Evolutionary conservation across 1,140 invertebrate genomes (phyloP).

Genomic region (Panonychus citri): DNA sequence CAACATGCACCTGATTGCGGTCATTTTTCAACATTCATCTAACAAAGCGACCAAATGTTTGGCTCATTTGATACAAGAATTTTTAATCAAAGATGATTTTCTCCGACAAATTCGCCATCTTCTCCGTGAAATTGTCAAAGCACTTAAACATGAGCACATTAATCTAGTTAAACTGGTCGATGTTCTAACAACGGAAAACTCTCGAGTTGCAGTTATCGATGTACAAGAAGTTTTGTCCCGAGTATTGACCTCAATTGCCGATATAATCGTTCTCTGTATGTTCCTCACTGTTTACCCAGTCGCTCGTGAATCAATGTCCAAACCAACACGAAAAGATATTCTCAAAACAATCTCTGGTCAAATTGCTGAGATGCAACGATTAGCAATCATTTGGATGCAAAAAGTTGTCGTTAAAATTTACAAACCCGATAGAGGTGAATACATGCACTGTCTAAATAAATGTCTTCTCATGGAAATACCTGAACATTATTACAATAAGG

Average conservation of each 20-base stretch:
- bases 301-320: constrained; percentile 39
- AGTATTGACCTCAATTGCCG: constrained; percentile 53
- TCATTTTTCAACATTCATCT: constrained; percentile 49
- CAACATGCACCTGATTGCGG: constrained; percentile 64
- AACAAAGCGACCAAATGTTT: constrained; percentile 24
- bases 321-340: constrained; percentile 13
- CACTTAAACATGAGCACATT: constrained; percentile 45
- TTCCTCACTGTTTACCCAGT: constrained; percentile 50
- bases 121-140: constrained; percentile 63
- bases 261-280: constrained; percentile 61
- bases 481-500: constrained; percentile 68
- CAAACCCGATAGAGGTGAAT: constrained; percentile 42
- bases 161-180: constrained; percentile 43
- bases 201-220: constrained; percentile 22
- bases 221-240: constrained; percentile 33
- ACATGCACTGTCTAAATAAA: constrained; percentile 43
- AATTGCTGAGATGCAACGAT: constrained; percentile 51
- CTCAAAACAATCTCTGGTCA: constrained; percentile 39
- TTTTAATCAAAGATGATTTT: constrained; percentile 69
- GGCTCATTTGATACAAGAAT: constrained; percentile 40
- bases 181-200: constrained; percentile 37
- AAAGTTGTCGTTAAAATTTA: constrained; percentile 48
- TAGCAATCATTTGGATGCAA: constrained; percentile 62
- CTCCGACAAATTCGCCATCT: constrained; percentile 54
- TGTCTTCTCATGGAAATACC: constrained; percentile 56